These are phyloP conservation scores for Vireo griseus DNA, from an alignment of 2,797 vertebrate species.

Conservation along the genomic window DNA sequence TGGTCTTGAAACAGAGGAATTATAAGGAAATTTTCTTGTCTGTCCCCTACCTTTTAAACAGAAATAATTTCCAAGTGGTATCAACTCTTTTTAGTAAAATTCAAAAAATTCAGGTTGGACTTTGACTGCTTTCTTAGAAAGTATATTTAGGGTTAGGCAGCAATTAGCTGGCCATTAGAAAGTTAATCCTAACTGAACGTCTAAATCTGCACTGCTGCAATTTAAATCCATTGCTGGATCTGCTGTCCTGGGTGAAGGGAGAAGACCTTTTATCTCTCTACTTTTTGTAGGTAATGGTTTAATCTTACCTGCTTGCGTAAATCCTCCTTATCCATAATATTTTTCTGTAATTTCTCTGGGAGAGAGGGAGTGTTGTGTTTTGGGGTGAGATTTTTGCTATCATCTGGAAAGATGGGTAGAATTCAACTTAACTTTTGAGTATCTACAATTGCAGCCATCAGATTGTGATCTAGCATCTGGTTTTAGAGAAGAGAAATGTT, in stretches of 20 bases:
- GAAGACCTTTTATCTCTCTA: neutral
- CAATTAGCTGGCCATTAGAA: neutral
- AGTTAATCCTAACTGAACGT: neutral
- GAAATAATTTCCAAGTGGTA: neutral
- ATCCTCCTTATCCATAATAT: neutral
- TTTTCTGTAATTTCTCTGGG: neutral
- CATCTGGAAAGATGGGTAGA: neutral
- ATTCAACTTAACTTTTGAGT: neutral
- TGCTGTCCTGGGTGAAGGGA: neutral
- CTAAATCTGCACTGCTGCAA: neutral
- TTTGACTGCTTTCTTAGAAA: neutral
- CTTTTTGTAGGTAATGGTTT: neutral
- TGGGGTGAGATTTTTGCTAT: neutral
- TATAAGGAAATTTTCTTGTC: neutral
- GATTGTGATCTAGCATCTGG: neutral
- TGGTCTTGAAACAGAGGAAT: accelerated
- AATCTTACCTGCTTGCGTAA: neutral
- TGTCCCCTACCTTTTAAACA: neutral
- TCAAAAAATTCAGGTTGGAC: neutral
- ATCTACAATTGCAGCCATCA: neutral
- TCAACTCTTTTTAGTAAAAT: neutral
- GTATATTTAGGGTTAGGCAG: neutral
- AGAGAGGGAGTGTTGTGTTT: neutral
- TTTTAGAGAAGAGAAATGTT: neutral
- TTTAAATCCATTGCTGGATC: neutral